phyloP scores from a whole-genome alignment of 2,113 vertebrate genomes.

The Pongo abelii region DNA sequence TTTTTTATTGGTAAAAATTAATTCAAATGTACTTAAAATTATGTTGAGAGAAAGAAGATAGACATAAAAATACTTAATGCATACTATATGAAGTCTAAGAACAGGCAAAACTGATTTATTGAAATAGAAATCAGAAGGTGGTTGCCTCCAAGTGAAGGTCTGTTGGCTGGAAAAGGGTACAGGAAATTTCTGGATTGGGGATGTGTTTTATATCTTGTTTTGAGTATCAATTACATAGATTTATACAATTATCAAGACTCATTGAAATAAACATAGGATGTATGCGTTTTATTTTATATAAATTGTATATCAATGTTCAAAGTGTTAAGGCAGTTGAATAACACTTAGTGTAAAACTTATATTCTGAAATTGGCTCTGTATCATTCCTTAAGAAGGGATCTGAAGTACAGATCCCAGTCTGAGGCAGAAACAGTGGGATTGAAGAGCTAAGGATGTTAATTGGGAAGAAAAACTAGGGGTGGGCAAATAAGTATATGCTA shows the following conservation, averaged over 20 bases:
- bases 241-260: neutral
- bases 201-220: neutral
- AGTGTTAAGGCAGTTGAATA: slow-evolving; percentile 7
- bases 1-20: slow-evolving; percentile 83
- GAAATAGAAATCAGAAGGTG: neutral
- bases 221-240: neutral
- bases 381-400: neutral
- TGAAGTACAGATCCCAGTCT: neutral
- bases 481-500: slow-evolving; percentile 4
- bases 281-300: neutral
- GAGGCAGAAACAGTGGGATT: neutral
- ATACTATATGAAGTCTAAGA: neutral
- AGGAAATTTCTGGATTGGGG: neutral
- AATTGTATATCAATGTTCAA: neutral
- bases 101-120: neutral
- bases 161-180: neutral
- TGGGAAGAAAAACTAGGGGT: neutral
- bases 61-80: neutral
- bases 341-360: neutral
- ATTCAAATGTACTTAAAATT: slow-evolving; percentile 83
- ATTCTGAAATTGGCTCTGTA: slow-evolving; percentile 3
- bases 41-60: neutral
- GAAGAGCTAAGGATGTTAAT: neutral
- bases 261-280: neutral
- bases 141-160: neutral